Evolutionary conservation across 2,888 invertebrate species (phyloP).

Genomic region (Agrotis exclamationis): DNA sequence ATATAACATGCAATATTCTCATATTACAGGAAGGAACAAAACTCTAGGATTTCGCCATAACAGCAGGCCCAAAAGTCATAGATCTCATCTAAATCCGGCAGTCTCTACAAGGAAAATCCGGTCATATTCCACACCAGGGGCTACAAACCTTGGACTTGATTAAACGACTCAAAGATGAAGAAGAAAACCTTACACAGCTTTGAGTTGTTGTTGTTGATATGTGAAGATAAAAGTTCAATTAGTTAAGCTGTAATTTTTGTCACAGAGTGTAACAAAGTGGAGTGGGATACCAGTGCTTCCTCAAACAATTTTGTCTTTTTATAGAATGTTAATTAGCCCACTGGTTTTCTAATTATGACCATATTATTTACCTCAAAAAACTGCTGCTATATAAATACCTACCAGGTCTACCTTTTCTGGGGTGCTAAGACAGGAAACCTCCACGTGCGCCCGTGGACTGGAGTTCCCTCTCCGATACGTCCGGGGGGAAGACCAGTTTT

Average conservation of each 20-base stretch:
- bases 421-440: no score
- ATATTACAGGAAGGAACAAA: slow-evolving; percentile 23
- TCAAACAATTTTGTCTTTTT: no score
- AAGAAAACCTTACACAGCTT: background rate
- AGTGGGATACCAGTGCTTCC: no score
- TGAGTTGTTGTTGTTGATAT: background rate
- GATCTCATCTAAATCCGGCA: slow-evolving; percentile 20
- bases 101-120: slow-evolving; percentile 36
- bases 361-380: no score
- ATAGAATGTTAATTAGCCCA: no score
- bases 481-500: no score
- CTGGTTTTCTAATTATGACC: no score
- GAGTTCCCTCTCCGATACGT: no score
- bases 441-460: no score
- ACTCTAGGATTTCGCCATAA: slow-evolving; percentile 9
- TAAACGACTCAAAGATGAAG: slow-evolving; percentile 22
- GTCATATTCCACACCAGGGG: slow-evolving; percentile 12
- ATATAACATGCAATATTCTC: background rate
- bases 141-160: slow-evolving; percentile 26
- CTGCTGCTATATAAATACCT: no score
- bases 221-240: background rate
- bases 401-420: no score
- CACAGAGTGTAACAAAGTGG: no score
- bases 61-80: slow-evolving; percentile 12
- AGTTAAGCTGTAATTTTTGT: background rate